Evolutionary conservation across 2,797 vertebrate genomes (phyloP), one percentile per base, ranked within the genome.

Genomic region (Acanthurus lineatus): DNA sequence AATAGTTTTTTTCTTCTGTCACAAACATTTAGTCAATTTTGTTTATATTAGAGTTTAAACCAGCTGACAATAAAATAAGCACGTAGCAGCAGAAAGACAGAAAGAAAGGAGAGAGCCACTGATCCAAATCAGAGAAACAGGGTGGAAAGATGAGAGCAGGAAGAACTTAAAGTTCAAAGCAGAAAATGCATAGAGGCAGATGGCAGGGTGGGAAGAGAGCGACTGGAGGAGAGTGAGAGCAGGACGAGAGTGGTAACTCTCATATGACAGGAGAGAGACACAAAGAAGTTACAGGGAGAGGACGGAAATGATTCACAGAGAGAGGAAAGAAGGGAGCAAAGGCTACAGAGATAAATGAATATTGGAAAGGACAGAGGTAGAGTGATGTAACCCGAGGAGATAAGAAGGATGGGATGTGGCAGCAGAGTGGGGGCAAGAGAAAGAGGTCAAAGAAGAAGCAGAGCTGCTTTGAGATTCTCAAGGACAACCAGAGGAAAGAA

Each of bases 321-420:
- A 19, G 38, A 77, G 45, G 38, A 6, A 40, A 11, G 53, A 62
- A 5, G 60, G 28, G 42, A 57, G 65, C 44, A 57, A n/a, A 57
- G 62, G 78, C 22, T 2, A 3, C 20, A 11, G 52, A 65, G 78
- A 76, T 76, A 58, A 82, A 69, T 62, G 53, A 61, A 76, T 70
- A 84, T 79, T 53, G 28, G 69, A 73, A 77, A 65, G 71, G 73
- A 83, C 56, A 65, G 74, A 80, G 64, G 38, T 11, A 83, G 49
- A 63, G 61, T 61, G 86, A 87, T 88, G 82, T 44, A 81, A 86
- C 73, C 45, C 0, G 7, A 44, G 53, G 58, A 9, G 70, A 84
- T 69, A 76, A 81, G 68, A 74, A 35, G 66, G 20, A 82, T 40
- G 69, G 45, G 70, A 66, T 28, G 54, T 47, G 32, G 62, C 20